Conservation (phyloP, 2,113 vertebrate genomes). For the Sus scrofa region DNA sequence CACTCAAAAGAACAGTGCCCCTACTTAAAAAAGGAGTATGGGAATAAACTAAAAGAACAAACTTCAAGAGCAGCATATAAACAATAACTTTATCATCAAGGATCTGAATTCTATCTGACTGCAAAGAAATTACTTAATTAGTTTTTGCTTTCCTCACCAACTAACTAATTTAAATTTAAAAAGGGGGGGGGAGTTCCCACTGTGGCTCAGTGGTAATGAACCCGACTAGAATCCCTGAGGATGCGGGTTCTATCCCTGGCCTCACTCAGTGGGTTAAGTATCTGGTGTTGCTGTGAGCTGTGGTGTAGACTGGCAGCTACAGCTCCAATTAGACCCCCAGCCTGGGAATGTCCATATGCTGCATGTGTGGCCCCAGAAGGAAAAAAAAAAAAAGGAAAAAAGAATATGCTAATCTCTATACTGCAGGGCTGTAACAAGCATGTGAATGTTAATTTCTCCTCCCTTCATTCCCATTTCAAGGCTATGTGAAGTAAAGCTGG, state of each 20-base stretch:
- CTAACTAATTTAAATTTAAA: background rate
- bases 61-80: background rate
- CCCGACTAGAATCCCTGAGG: too few species aligned
- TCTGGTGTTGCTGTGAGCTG: too few species aligned
- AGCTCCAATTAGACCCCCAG: too few species aligned
- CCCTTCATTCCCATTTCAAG: background rate
- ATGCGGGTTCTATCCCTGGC: too few species aligned
- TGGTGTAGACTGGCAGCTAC: too few species aligned
- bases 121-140: background rate
- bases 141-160: background rate
- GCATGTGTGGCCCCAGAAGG: too few species aligned
- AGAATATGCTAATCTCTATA: background rate
- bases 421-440: background rate
- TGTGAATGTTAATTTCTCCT: background rate
- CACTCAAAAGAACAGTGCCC: background rate
- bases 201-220: too few species aligned
- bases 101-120: background rate
- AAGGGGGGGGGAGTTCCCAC: too few species aligned
- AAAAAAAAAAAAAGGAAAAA: background rate
- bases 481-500: background rate
- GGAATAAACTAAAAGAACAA: conserved; percentile 1
- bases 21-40: background rate
- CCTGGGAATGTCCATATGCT: too few species aligned
- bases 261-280: too few species aligned
- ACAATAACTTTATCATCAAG: conserved; percentile 11